These are phyloP conservation scores for Coryphaenoides rupestris DNA, from an alignment of 2,113 vertebrate species.

Conservation along the genomic window DNA sequence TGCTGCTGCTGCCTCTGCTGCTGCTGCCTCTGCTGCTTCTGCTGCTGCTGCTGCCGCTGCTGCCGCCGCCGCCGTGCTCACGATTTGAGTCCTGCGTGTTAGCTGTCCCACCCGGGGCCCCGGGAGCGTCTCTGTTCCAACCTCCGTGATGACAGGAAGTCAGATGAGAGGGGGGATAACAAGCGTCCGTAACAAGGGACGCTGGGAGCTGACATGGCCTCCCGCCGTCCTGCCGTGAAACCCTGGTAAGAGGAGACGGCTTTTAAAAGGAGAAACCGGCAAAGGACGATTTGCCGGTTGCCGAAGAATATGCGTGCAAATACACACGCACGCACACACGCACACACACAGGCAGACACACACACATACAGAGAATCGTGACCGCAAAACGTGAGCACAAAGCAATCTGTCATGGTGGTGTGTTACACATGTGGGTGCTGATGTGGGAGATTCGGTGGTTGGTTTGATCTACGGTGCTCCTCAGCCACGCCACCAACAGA, in stretches of 20 bases:
- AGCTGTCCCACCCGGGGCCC: not conserved
- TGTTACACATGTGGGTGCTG: too few relatives aligned
- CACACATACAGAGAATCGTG: too few relatives aligned
- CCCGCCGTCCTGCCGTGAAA: not conserved
- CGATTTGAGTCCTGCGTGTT: not conserved
- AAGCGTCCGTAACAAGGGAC: not conserved
- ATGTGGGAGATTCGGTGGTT: too few relatives aligned
- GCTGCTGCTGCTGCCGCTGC: not conserved
- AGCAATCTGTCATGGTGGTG: too few relatives aligned
- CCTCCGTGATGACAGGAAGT: not conserved
- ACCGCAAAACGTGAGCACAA: too few relatives aligned
- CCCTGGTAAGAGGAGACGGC: slow-evolving; percentile 15
- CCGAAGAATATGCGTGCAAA: slow-evolving; percentile 6
- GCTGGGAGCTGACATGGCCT: not conserved
- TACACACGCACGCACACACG: slow-evolving; percentile 10
- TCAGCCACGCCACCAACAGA: too few relatives aligned
- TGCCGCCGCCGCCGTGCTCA: not conserved
- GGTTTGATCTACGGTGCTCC: too few relatives aligned
- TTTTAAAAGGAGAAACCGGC: slow-evolving; percentile 37
- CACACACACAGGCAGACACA: not conserved
- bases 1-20: too few relatives aligned
- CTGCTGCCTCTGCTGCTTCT: too few relatives aligned
- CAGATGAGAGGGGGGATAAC: slow-evolving; percentile 1
- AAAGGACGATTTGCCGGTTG: slow-evolving; percentile 40
- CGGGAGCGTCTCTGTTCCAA: not conserved